Evolutionary conservation across 2,888 invertebrate genomes (phyloP), one percentile per base, ranked within the genome.

Genomic region (Metalampra italica): DNA sequence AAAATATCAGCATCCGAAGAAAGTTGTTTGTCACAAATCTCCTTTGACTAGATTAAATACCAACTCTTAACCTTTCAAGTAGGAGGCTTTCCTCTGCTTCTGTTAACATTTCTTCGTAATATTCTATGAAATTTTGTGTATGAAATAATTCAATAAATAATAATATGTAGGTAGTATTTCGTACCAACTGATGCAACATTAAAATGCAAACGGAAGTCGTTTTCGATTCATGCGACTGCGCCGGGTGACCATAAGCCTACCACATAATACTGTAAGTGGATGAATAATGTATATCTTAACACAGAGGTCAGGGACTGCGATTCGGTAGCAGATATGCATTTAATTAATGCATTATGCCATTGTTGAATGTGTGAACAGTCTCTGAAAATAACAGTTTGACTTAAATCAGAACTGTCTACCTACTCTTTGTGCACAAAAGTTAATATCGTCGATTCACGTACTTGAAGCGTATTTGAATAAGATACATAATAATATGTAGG

Each of bases 201-300:
- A n/a, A n/a, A n/a, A 36, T n/a, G 11, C 36, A 36, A 8, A 36
- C 52, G 54, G 54, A 54, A 54, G 50, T 49, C 54, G 40, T 42
- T 49, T 52, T 50, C 50, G 36, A 52, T 48, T 50, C 48, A 45
- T 54, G 42, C 52, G 50, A 47, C 50, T 50, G 38, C 52, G 46
- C 52, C 52, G 49, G 45, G 51, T 45, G 45, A 41, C 47, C 46
- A 50, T 47, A 54, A 45, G 45, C 50, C 48, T 43, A 48, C 42
- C 41, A 14, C 29, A 36, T 46, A 39, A 14, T 48, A 39, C 38
- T 47, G 47, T 46, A 36, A 47, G 37, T 45, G 43, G 51, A 32
- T 39, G n/a, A 39, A 13, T 14, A 7, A 39, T 39, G 39, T 14
- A 48, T 52, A 45, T 49, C 44, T 52, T 38, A 49, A 47, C 50